Evolutionary conservation across 2,888 invertebrate species (phyloP).

Genomic region (Chouioia cunea): DNA sequence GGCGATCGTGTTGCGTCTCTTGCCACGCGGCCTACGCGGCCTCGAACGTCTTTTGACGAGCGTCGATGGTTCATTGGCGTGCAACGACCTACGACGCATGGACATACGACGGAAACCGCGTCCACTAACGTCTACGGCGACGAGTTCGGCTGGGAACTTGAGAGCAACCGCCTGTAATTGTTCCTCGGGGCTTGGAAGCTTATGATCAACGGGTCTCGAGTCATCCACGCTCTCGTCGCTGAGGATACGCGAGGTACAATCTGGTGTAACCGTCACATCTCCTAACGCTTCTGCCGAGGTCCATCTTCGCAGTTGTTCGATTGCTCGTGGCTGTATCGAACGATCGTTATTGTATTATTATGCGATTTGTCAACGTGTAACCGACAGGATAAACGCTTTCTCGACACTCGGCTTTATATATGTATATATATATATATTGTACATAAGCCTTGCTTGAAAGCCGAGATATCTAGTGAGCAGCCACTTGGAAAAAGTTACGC

Average conservation of each 20-base stretch:
- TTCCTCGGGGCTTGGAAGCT: constrained; percentile 89
- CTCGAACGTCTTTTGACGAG: constrained; percentile 79
- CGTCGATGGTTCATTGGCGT: constrained; percentile 60
- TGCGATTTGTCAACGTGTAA: no score
- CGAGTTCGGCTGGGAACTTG: constrained; percentile 90
- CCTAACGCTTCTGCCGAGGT: constrained; percentile 86
- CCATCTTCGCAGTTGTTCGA: constrained; percentile 86
- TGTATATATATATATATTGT: no score
- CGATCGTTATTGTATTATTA: no score
- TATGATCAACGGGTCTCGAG: constrained; percentile 83
- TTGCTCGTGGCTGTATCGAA: constrained; percentile 82
- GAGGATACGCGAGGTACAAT: constrained; percentile 80
- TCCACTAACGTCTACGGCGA: constrained; percentile 91
- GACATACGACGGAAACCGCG: constrained; percentile 91
- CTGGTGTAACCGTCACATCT: constrained; percentile 84
- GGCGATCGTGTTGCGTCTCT: constrained; percentile 90
- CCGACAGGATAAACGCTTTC: no score
- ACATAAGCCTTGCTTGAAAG: constrained; percentile 33
- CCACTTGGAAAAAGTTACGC: constrained; percentile 13
- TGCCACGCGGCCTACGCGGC: constrained; percentile 82
- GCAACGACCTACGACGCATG: constrained; percentile 84
- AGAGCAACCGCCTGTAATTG: constrained; percentile 85
- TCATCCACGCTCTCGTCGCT: constrained; percentile 72
- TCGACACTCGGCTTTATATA: no score
- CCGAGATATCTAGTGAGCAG: constrained; percentile 9